These are phyloP conservation scores for Lissocephala sabroskyi DNA, from an alignment of 2,888 invertebrate species.

Conservation along the genomic window DNA sequence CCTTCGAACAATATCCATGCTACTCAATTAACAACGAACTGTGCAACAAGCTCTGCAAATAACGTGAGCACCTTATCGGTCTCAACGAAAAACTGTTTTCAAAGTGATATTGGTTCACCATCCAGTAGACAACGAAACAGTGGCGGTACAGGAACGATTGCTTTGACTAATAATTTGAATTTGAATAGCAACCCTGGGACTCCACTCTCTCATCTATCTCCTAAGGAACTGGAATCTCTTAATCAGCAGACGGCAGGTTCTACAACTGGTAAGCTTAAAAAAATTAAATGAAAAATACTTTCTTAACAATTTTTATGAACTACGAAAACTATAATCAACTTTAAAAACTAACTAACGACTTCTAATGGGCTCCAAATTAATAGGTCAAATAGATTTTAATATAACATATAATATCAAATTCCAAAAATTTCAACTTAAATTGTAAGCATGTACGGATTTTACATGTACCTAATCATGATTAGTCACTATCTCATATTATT, in stretches of 20 bases:
- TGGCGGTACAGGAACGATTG: slow-evolving; percentile 23
- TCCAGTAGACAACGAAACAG: slow-evolving; percentile 31
- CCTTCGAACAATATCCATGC: slow-evolving; percentile 69
- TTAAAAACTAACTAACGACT: too few relatives aligned
- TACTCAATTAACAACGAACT: too few relatives aligned
- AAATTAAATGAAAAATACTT: not conserved
- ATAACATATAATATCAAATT: too few relatives aligned
- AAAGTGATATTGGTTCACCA: slow-evolving; percentile 38
- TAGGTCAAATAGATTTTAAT: too few relatives aligned
- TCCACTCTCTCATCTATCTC: slow-evolving; percentile 78
- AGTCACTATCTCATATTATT: too few relatives aligned
- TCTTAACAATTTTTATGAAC: too few relatives aligned
- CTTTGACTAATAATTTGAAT: slow-evolving; percentile 74
- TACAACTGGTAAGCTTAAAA: slow-evolving; percentile 22
- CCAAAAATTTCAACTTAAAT: too few relatives aligned
- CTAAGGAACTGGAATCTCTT: slow-evolving; percentile 71
- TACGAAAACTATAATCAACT: too few relatives aligned
- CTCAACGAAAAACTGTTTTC: slow-evolving; percentile 42
- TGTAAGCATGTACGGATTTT: too few relatives aligned
- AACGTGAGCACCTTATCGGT: slow-evolving; percentile 4
- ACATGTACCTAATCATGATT: too few relatives aligned
- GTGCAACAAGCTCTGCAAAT: slow-evolving; percentile 10
- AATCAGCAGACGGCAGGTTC: slow-evolving; percentile 16
- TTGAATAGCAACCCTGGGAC: slow-evolving; percentile 80
- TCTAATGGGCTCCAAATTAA: too few relatives aligned